phyloP scores from a whole-genome alignment of 2,113 vertebrate species.

The Casuarius casuarius region DNA sequence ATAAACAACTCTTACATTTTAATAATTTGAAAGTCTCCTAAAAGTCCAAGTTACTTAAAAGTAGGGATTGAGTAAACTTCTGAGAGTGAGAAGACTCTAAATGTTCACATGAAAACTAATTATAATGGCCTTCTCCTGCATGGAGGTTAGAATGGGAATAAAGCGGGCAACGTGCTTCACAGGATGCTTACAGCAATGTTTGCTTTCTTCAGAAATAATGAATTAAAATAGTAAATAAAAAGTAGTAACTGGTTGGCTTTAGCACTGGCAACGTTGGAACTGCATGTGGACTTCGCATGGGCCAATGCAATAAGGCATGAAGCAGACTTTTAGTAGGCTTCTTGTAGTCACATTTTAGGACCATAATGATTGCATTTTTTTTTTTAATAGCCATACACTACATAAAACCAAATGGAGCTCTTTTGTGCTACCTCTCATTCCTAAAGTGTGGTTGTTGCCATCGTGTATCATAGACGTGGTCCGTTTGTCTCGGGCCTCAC shows the following conservation, averaged over 20 bases:
- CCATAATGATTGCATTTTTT: not conserved
- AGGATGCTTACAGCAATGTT: not conserved
- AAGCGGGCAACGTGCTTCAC: not conserved
- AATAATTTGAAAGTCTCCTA: not conserved
- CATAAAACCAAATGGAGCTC: fast-evolving
- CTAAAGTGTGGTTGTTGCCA: fast-evolving
- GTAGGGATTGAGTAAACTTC: not conserved
- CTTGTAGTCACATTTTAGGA: not conserved
- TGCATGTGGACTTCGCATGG: fast-evolving
- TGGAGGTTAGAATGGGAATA: not conserved
- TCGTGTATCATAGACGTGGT: fast-evolving
- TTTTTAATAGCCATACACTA: fast-evolving
- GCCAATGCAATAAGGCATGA: not conserved
- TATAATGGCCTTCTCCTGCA: not conserved
- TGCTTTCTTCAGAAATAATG: not conserved
- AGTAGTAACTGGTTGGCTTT: not conserved
- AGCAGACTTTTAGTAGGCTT: not conserved
- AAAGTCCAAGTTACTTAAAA: not conserved
- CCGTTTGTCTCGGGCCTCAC: not conserved
- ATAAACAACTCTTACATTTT: not conserved
- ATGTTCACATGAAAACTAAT: not conserved
- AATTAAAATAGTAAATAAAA: not conserved
- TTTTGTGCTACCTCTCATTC: not conserved
- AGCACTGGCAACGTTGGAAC: not conserved
- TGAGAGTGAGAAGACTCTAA: not conserved